These are phyloP conservation scores for Carcina quercana DNA, from an alignment of 2,888 invertebrate genomes.

Conservation along the genomic window DNA sequence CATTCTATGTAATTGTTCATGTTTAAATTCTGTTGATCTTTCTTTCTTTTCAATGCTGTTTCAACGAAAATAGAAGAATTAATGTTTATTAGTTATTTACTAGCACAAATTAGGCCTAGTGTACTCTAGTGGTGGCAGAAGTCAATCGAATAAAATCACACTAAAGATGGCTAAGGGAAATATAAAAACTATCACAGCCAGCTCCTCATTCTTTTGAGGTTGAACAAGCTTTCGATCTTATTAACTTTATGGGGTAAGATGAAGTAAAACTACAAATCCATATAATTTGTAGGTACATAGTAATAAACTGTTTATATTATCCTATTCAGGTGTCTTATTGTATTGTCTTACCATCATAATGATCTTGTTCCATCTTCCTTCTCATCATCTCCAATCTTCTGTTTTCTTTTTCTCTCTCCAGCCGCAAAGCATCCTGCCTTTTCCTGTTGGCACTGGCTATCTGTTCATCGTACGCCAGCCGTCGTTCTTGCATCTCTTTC, in stretches of 20 bases:
- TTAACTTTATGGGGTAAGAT: no score
- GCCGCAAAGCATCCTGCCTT: constrained; percentile 37
- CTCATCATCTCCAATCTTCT: constrained; percentile 44
- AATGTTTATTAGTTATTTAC: no score
- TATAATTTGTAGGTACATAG: no score
- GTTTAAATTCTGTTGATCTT: constrained; percentile 47
- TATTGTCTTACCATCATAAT: constrained; percentile 51
- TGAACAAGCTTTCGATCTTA: no score
- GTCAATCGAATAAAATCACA: no score
- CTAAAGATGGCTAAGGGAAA: no score
- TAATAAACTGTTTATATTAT: no score
- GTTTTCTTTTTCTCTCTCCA: constrained; percentile 53
- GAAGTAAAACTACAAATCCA: no score
- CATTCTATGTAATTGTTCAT: constrained; percentile 53
- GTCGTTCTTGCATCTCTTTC: constrained; percentile 46
- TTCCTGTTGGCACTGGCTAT: constrained; percentile 50
- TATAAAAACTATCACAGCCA: not conserved
- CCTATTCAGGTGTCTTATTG: no score
- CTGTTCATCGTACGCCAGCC: constrained; percentile 54
- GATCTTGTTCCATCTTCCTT: constrained; percentile 56
- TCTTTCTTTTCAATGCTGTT: constrained; percentile 52
- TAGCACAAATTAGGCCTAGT: no score
- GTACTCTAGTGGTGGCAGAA: no score
- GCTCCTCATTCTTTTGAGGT: not conserved
- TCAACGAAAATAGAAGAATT: constrained; percentile 11